Percentiles rank a stretch among this genome's conserved stretches.
Evolutionary conservation across 2,113 vertebrate species (phyloP).

Genomic region (Macquaria australasica): DNA sequence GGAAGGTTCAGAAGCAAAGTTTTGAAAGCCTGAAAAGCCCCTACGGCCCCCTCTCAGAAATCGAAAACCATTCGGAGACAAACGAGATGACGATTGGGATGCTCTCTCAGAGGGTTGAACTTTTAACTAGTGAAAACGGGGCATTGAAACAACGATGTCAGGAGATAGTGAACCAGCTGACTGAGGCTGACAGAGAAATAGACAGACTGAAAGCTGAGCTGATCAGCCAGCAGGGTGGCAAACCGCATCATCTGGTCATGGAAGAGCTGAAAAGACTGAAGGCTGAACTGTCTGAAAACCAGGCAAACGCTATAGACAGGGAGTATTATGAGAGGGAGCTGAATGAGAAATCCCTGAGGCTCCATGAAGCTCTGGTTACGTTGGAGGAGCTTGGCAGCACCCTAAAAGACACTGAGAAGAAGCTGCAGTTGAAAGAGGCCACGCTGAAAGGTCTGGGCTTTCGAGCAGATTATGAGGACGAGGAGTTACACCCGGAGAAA

Average conservation of each 20-base stretch:
- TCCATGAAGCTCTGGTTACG: slow-evolving; percentile 83
- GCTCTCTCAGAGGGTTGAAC: slow-evolving; percentile 81
- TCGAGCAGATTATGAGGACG: slow-evolving; percentile 69
- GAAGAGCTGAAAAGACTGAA: slow-evolving; percentile 78
- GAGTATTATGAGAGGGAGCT: slow-evolving; percentile 84
- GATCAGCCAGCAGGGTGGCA: slow-evolving; percentile 71
- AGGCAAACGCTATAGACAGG: slow-evolving; percentile 74
- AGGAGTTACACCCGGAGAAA: slow-evolving; percentile 64
- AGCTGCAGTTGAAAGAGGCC: slow-evolving; percentile 85
- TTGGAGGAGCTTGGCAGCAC: slow-evolving; percentile 82
- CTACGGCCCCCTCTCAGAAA: slow-evolving; percentile 63
- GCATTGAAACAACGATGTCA: slow-evolving; percentile 84
- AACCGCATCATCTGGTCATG: slow-evolving; percentile 73
- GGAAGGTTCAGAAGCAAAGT: slow-evolving; percentile 79
- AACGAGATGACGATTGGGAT: slow-evolving; percentile 68
- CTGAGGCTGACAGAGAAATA: slow-evolving; percentile 87
- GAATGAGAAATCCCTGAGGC: slow-evolving; percentile 82
- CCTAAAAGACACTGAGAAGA: slow-evolving; percentile 85
- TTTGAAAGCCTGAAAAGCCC: slow-evolving; percentile 67
- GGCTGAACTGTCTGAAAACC: slow-evolving; percentile 77
- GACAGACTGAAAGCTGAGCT: slow-evolving; percentile 85
- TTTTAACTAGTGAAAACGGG: slow-evolving; percentile 82
- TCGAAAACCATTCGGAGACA: slow-evolving; percentile 72
- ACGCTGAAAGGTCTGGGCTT: slow-evolving; percentile 85
- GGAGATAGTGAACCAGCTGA: slow-evolving; percentile 88